Base-by-base conservation (phyloP, 2,797 vertebrate species). In the Tarsius wallacei region DNA sequence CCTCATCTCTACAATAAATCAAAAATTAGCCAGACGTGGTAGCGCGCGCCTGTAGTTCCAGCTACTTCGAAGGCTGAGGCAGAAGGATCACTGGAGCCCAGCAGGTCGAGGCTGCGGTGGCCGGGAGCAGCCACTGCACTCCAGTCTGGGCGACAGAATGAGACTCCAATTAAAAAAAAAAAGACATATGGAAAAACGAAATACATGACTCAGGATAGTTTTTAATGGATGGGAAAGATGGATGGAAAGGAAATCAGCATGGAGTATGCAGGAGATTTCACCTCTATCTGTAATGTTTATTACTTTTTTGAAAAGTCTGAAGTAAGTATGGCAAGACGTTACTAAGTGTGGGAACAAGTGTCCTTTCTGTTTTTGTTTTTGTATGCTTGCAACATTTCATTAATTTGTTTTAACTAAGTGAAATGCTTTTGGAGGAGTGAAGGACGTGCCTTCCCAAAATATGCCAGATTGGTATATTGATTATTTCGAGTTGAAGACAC, bases 291-390 rank as follows among this genome's bases (percentile, higher is more conserved):
- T 64, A 83, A 78, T 90, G 28, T 78, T 90, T 82, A 87, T 66
- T 87, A 42, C 64, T 26, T 95, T 86, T 91, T 64, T 31, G 28
- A 83, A 93, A 97, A 95, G 47, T 81, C 26, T 33, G 26, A 93
- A 90, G 33, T 73, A 93, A 90, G 33, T 73, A 42, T 86, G 74
- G 76, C 71, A 85, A 89, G 91, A 93, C 51, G 51, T 55, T 78
- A 59, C 24, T 74, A 59, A 78, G 17, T n/a, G 15, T 53, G 9
- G 26, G 33, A 78, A 90, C 64, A 89, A 76, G 71, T n/a, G 22
- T 90, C n/a, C 53, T 11, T 86, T 91, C 61, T 85, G 47, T 77
- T 82, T 73, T 86, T 87, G 63, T 90, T 28, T 89, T 95, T 78
- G 24, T 57, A 42, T 83, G 36, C 94, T 84, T 90, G 21, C 24